Conservation (phyloP, 2,888 invertebrate species). For the Aphrophora alni region DNA sequence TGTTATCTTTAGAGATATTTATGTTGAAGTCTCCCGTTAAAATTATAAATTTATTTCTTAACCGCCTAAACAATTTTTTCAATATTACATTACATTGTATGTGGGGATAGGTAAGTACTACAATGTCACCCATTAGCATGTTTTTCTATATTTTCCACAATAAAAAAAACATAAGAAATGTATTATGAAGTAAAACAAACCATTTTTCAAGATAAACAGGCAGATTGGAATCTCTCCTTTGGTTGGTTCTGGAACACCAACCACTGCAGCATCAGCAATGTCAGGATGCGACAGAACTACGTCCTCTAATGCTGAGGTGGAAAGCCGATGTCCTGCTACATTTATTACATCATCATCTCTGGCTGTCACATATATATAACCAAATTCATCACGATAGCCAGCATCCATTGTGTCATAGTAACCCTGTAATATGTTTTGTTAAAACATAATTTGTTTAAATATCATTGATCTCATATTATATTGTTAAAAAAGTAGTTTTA, state of each 20-base stretch:
- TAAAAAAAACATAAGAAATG: too few relatives aligned
- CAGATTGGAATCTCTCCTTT: constrained; percentile 93
- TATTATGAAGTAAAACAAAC: constrained; percentile 55
- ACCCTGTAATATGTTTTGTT: constrained; percentile 64
- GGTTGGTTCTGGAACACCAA: constrained; percentile 87
- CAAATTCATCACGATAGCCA: constrained; percentile 82
- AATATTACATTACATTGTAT: too few relatives aligned
- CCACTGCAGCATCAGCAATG: constrained; percentile 85
- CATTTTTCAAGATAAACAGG: constrained; percentile 78
- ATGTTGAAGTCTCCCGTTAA: too few relatives aligned
- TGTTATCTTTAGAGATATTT: too few relatives aligned
- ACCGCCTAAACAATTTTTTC: too few relatives aligned
- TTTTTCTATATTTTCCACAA: too few relatives aligned
- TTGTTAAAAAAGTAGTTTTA: too few relatives aligned
- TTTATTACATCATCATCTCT: constrained; percentile 95
- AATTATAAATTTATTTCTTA: too few relatives aligned
- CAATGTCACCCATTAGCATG: too few relatives aligned
- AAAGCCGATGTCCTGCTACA: constrained; percentile 91
- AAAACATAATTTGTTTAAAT: too few relatives aligned
- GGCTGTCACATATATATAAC: constrained; percentile 87
- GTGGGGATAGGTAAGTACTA: too few relatives aligned
- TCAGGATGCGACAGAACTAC: constrained; percentile 86
- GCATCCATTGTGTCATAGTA: constrained; percentile 96
- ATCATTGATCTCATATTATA: too few relatives aligned
- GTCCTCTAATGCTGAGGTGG: constrained; percentile 89